These are phyloP conservation scores for Petroica traversi DNA, from an alignment of 2,113 vertebrate genomes.

Conservation along the genomic window DNA sequence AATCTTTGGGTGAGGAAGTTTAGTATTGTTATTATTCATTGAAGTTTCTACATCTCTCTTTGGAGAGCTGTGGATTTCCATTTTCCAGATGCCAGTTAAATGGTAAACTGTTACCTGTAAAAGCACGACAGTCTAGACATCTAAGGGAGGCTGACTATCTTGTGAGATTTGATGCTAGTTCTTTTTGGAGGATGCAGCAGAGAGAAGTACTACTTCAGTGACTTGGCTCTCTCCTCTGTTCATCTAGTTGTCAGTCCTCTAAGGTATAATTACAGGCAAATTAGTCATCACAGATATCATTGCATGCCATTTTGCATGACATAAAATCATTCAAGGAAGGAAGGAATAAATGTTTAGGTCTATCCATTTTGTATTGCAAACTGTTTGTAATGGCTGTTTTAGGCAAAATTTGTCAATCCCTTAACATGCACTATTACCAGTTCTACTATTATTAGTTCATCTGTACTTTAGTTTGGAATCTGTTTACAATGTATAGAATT, in stretches of 20 bases:
- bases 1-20: background rate
- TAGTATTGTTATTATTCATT: background rate
- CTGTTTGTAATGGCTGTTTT: background rate
- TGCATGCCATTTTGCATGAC: background rate
- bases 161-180: background rate
- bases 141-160: background rate
- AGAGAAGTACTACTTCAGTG: background rate
- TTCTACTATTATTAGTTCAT: background rate
- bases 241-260: background rate
- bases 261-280: background rate
- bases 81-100: background rate
- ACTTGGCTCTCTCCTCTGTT: background rate
- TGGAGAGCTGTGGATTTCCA: background rate
- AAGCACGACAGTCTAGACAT: background rate
- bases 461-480: background rate
- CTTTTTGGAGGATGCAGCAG: background rate
- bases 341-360: background rate
- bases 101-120: background rate
- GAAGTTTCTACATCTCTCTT: background rate
- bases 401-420: background rate
- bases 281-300: background rate
- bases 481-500: background rate
- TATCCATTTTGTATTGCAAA: background rate
- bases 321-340: background rate
- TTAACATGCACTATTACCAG: background rate